Conservation (phyloP, 2,888 invertebrate genomes). For the Rhagonycha fulva region DNA sequence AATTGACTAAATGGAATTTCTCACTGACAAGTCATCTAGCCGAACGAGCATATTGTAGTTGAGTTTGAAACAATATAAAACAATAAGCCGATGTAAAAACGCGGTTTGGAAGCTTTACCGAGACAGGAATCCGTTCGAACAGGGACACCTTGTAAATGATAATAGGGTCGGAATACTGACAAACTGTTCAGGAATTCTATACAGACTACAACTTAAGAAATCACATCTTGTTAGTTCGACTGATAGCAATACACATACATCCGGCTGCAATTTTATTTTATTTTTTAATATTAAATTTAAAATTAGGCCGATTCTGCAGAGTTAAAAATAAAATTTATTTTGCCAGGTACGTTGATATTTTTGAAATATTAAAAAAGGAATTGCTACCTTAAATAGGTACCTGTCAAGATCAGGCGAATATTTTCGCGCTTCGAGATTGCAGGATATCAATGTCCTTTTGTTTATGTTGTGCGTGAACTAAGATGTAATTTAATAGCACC, state of each 20-base stretch:
- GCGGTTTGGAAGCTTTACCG: slow-evolving; percentile 7
- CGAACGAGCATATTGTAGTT: background rate
- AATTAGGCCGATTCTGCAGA: background rate
- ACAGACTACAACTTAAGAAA: slow-evolving; percentile 19
- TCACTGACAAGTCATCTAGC: slow-evolving; percentile 9
- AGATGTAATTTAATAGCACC: slow-evolving; percentile 36
- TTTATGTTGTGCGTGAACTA: slow-evolving; percentile 35
- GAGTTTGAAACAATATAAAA: slow-evolving; percentile 14
- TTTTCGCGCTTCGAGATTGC: slow-evolving; percentile 32
- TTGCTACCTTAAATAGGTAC: slow-evolving; percentile 20
- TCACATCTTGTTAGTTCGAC: slow-evolving; percentile 16
- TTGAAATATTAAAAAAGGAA: slow-evolving; percentile 11
- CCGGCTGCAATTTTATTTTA: slow-evolving; percentile 1
- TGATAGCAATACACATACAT: slow-evolving; percentile 11
- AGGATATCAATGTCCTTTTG: slow-evolving; percentile 37
- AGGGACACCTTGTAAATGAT: slow-evolving; percentile 20
- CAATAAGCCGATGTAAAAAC: slow-evolving; percentile 16
- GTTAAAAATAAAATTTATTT: background rate
- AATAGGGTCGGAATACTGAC: slow-evolving; percentile 15
- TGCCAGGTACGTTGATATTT: background rate
- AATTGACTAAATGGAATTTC: background rate
- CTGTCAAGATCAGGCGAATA: slow-evolving; percentile 32
- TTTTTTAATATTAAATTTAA: background rate
- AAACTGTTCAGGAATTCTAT: slow-evolving; percentile 14
- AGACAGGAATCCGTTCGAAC: slow-evolving; percentile 15